Evolutionary conservation across 2,888 invertebrate genomes (phyloP).

Genomic region (Tubulanus polymorphus): DNA sequence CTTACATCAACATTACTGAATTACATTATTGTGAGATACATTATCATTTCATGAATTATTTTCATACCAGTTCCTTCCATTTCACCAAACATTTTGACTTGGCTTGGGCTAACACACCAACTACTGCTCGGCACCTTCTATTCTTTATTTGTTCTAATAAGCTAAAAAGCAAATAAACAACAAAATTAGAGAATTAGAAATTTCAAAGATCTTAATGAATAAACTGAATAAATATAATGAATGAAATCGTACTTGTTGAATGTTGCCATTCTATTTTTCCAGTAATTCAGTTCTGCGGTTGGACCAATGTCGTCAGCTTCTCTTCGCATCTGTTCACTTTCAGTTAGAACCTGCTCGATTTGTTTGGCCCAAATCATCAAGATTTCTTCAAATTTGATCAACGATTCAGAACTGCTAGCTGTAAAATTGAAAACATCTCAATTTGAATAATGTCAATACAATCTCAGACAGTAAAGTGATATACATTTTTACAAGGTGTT

Average conservation of each 20-base stretch:
- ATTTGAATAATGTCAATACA: not conserved
- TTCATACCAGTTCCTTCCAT: constrained; percentile 52
- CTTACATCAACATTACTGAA: not conserved
- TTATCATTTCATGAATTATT: constrained; percentile 8
- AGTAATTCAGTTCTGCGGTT: constrained; percentile 73
- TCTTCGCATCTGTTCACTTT: constrained; percentile 54
- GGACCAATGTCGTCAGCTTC: constrained; percentile 55
- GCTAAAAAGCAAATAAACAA: constrained; percentile 23
- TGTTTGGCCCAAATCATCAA: constrained; percentile 52
- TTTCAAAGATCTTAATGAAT: no score
- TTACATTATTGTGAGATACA: not conserved
- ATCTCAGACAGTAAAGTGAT: not conserved
- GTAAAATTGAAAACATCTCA: constrained; percentile 5
- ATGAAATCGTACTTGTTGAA: constrained; percentile 62
- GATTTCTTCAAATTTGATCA: constrained; percentile 51
- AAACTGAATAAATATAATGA: no score
- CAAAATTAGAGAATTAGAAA: not conserved
- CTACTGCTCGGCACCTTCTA: constrained; percentile 46
- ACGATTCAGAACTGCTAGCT: constrained; percentile 50
- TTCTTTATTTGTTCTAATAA: constrained; percentile 53
- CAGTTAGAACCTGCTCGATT: constrained; percentile 53
- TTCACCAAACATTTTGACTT: constrained; percentile 50
- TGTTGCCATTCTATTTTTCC: constrained; percentile 87
- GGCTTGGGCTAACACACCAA: constrained; percentile 50
- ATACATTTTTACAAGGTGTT: no score